Percentiles rank a stretch among this genome's conserved stretches.
Evolutionary conservation across 2,113 vertebrate species (phyloP).

Genomic region (Entelurus aequoreus): DNA sequence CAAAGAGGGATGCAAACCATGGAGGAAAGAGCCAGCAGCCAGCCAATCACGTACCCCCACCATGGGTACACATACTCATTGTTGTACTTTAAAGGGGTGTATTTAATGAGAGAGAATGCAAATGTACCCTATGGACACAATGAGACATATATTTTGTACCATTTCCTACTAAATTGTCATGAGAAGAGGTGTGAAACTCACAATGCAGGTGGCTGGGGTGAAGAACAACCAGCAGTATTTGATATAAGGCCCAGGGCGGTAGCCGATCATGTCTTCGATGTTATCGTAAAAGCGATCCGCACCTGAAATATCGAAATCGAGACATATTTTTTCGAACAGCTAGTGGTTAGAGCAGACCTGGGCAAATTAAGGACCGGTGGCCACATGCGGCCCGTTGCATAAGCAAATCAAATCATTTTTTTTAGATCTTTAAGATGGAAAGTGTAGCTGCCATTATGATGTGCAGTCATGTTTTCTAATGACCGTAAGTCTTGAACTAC

Average conservation of each 20-base stretch:
- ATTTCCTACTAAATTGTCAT: neutral
- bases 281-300: slow-evolving; percentile 87
- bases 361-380: too few relatives aligned
- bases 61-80: slow-evolving; percentile 81
- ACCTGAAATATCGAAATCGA: slow-evolving; percentile 62
- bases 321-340: neutral
- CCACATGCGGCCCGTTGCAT: too few relatives aligned
- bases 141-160: neutral
- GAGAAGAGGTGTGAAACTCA: slow-evolving; percentile 62
- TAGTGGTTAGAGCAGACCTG: too few relatives aligned
- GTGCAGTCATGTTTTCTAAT: too few relatives aligned
- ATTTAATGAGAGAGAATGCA: slow-evolving; percentile 88
- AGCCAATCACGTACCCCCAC: slow-evolving; percentile 84
- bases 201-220: slow-evolving; percentile 84
- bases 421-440: too few relatives aligned
- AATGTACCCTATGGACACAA: slow-evolving; percentile 76
- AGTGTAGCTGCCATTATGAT: too few relatives aligned
- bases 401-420: too few relatives aligned
- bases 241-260: slow-evolving; percentile 81
- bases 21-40: slow-evolving; percentile 85
- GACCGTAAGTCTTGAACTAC: too few relatives aligned
- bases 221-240: slow-evolving; percentile 91
- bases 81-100: slow-evolving; percentile 86
- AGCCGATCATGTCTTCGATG: slow-evolving; percentile 93
- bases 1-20: slow-evolving; percentile 84